These are phyloP conservation scores for Pseudomyrmex dendroicus DNA, from an alignment of 1,140 invertebrate genomes.

Conservation along the genomic window DNA sequence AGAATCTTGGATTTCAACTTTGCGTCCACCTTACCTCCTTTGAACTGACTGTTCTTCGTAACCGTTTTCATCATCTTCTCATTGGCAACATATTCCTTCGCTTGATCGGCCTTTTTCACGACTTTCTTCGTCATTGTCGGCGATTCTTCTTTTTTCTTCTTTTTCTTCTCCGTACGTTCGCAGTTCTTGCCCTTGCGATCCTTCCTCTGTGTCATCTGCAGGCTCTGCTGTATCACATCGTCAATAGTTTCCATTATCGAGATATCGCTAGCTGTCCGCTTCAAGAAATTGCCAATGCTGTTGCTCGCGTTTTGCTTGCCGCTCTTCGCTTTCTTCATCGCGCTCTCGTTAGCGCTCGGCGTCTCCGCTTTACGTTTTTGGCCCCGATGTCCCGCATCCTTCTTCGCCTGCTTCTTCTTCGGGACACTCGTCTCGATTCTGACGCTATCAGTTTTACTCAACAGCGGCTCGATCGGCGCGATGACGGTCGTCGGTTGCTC, in stretches of 20 bases:
- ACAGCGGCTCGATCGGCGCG: slow-evolving; percentile 51
- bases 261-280: slow-evolving; percentile 79
- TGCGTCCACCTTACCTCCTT: slow-evolving; percentile 63
- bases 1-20: slow-evolving; percentile 71
- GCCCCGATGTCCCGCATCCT: slow-evolving; percentile 59
- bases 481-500: slow-evolving; percentile 50
- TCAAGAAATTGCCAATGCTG: slow-evolving; percentile 64
- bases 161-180: slow-evolving; percentile 65
- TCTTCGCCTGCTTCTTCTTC: slow-evolving; percentile 77
- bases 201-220: slow-evolving; percentile 82
- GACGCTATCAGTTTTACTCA: slow-evolving; percentile 56
- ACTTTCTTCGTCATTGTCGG: slow-evolving; percentile 85
- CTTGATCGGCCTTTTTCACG: slow-evolving; percentile 84
- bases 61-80: slow-evolving; percentile 83
- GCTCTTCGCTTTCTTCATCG: slow-evolving; percentile 75
- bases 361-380: slow-evolving; percentile 72
- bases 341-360: slow-evolving; percentile 55
- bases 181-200: slow-evolving; percentile 72
- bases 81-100: slow-evolving; percentile 79
- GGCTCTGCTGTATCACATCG: slow-evolving; percentile 80
- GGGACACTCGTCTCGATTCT: slow-evolving; percentile 36
- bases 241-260: slow-evolving; percentile 84
- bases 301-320: slow-evolving; percentile 65
- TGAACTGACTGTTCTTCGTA: slow-evolving; percentile 75
- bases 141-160: slow-evolving; percentile 83